phyloP scores from a whole-genome alignment of 2,113 vertebrate species.

The Dromaius novaehollandiae region DNA sequence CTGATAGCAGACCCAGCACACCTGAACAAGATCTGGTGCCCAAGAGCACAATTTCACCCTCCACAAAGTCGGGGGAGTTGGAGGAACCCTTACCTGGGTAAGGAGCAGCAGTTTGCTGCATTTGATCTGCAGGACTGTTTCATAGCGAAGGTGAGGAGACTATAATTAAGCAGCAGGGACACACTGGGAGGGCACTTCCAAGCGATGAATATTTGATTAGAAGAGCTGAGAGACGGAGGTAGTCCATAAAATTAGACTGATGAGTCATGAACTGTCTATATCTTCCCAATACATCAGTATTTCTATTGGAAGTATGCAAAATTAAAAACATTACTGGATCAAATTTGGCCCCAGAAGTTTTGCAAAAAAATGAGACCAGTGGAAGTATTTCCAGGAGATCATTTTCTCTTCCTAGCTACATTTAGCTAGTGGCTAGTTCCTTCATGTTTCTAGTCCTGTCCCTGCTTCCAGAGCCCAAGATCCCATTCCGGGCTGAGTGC shows the following conservation, averaged over 20 bases:
- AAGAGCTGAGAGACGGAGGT: background rate
- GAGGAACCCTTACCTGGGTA: background rate
- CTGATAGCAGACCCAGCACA: background rate
- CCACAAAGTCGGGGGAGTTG: background rate
- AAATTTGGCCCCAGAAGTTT: background rate
- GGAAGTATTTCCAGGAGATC: background rate
- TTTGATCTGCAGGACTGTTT: background rate
- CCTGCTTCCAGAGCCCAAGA: background rate
- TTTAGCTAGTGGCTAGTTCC: background rate
- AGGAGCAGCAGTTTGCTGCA: background rate
- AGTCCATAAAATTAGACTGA: conserved; percentile 26
- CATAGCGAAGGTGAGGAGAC: background rate
- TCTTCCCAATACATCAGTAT: background rate
- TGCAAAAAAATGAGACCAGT: background rate
- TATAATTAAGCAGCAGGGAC: background rate
- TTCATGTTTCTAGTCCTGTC: background rate
- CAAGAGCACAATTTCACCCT: fast-evolving
- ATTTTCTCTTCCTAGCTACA: background rate
- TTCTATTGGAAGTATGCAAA: conserved; percentile 10
- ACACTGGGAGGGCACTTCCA: background rate
- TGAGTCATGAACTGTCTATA: background rate
- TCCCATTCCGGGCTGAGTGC: background rate
- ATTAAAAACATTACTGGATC: conserved; percentile 8
- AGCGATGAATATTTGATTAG: conserved; percentile 32
- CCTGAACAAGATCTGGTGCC: background rate